Percentiles rank a stretch among this genome's conserved stretches.
Conservation (phyloP, 2,113 vertebrate genomes). For the Lepus americanus region DNA sequence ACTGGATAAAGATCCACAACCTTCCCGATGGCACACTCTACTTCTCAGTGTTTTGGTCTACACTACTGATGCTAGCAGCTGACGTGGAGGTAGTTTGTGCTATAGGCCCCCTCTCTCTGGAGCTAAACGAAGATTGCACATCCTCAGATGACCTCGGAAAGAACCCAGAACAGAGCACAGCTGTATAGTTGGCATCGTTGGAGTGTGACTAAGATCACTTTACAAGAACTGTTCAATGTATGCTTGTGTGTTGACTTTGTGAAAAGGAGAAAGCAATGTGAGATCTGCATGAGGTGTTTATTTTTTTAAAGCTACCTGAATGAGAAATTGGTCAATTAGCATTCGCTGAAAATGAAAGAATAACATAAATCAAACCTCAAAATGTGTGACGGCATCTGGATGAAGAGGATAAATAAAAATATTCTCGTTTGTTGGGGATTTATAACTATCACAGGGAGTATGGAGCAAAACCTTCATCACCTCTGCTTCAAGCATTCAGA, state of each 20-base stretch:
- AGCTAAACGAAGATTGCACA: neutral
- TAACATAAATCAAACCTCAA: conserved; percentile 32
- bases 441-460: conserved; percentile 60
- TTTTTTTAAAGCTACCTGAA: conserved; percentile 30
- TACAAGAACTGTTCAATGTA: neutral
- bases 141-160: conserved; percentile 48
- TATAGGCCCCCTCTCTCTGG: neutral
- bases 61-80: neutral
- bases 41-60: neutral
- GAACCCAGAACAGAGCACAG: neutral
- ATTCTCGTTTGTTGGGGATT: neutral
- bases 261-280: neutral
- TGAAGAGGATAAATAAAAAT: conserved; percentile 54
- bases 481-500: neutral
- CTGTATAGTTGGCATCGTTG: neutral
- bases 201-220: neutral
- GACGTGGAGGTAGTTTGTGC: neutral
- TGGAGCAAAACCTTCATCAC: conserved; percentile 34
- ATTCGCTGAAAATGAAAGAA: conserved; percentile 6
- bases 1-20: neutral
- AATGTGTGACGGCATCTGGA: neutral
- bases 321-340: conserved; percentile 9
- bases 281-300: neutral
- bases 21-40: fast-evolving
- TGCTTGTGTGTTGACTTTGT: neutral